phyloP scores from a whole-genome alignment of 2,797 vertebrate genomes.

The Scolopax bukidnonensis region DNA sequence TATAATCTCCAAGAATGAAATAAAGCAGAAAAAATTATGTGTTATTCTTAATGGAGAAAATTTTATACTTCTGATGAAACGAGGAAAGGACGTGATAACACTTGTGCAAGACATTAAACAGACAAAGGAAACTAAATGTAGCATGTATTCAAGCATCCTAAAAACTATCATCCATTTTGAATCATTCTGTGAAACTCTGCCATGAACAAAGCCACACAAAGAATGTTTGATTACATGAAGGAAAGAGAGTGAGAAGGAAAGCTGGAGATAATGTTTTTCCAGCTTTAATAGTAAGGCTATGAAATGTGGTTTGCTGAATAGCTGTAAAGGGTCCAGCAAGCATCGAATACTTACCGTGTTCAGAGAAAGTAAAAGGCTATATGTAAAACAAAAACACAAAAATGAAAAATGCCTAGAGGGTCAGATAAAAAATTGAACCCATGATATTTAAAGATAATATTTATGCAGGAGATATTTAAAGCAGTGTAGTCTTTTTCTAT shows the following conservation, averaged over 20 bases:
- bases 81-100: not conserved
- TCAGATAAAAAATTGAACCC: not conserved
- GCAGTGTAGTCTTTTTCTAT: not conserved
- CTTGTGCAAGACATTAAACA: not conserved
- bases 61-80: not conserved
- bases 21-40: not conserved
- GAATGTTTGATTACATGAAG: conserved; percentile 39
- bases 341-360: not conserved
- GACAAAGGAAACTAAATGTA: conserved; percentile 29
- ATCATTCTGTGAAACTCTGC: conserved; percentile 15
- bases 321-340: not conserved
- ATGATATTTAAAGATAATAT: not conserved
- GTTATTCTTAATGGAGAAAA: not conserved
- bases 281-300: not conserved
- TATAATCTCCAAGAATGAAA: not conserved
- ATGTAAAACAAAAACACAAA: conserved; percentile 37
- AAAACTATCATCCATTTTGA: conserved; percentile 31
- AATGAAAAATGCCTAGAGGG: not conserved
- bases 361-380: conserved; percentile 20
- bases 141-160: not conserved
- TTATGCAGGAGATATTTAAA: not conserved
- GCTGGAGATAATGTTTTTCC: not conserved
- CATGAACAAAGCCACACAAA: conserved; percentile 18
- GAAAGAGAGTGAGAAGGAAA: not conserved
- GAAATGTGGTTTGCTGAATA: not conserved